Evolutionary conservation across 2,888 invertebrate species (phyloP), one percentile per base, ranked within the genome.

Genomic region (Drosophila algonquin): DNA sequence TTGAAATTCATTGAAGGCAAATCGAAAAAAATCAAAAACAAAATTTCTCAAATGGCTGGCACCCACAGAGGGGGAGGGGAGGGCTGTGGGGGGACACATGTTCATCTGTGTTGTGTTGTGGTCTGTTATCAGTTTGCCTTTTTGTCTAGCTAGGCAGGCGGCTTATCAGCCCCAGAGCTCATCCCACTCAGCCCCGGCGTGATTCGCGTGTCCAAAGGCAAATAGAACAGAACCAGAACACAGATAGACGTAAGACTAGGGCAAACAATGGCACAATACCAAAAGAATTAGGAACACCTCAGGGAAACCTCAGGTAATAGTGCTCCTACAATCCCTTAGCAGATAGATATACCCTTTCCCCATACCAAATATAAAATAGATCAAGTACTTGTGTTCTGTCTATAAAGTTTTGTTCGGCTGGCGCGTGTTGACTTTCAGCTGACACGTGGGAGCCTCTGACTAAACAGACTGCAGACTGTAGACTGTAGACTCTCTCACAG

Each of bases 1-100:
- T 75, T 75, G 71, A 75, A 75, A 75, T 75, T 64, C 59, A 75
- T 75, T 75, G 70, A 75, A 70, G 61, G 51, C 60, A 55, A 75
- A 75, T 75, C 74, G 40, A 40, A 40, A 40, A 73, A 51, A 73
- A 55, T 55, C 53, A 48, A 60, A 40, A 60, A 53, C 40, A 56
- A 48, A 48, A 54, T 24, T 56, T 56, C 45, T 46, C 55, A 35
- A 56, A 27, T 56, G 2, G 40, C 40, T 40, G 40, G 14, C 40
- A 16, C 48, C 24, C 21, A n/a, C 21, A 18, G 18, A 32, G 48
- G 27, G 60, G 35, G 45, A 0, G 21, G 21, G 21, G 47, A 3
- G 21, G 47, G 6, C 5, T 5, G 47, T 40, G 40, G 12, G 21
- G 48, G 48, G 14, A 10, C 21, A 14, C n/a, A 14, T 40, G n/a